Evolutionary conservation across 1,140 invertebrate species (phyloP).

Genomic region (Camponotus floridanus): DNA sequence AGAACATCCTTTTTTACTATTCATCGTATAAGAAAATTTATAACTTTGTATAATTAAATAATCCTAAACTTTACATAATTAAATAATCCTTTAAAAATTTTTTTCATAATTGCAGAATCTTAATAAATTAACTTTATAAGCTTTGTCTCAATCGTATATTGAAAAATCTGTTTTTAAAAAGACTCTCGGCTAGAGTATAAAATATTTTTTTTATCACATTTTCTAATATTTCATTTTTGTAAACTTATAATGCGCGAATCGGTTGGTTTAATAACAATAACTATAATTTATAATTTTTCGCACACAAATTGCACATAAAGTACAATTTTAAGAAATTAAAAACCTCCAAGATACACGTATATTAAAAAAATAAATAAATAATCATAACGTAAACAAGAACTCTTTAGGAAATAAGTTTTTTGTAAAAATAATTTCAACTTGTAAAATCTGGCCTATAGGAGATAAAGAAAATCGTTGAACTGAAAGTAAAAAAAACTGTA

Average conservation of each 20-base stretch:
- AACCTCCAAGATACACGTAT: not conserved
- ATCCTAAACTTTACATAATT: not conserved
- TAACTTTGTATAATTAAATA: constrained; percentile 15
- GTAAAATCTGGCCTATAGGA: constrained; percentile 32
- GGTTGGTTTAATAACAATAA: not conserved
- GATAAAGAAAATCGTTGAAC: constrained; percentile 44
- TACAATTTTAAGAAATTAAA: constrained; percentile 19
- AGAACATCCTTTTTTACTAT: not conserved
- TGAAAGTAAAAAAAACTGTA: constrained; percentile 40
- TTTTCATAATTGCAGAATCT: not conserved
- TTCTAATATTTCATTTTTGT: constrained; percentile 4
- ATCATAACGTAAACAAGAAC: constrained; percentile 3
- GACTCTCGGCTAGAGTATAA: not conserved
- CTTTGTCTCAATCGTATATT: not conserved
- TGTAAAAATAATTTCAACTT: not conserved
- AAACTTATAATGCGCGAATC: not conserved
- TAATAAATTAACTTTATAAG: not conserved
- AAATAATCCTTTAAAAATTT: not conserved
- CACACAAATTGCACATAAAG: not conserved
- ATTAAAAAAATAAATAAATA: constrained; percentile 25
- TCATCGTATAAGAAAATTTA: not conserved
- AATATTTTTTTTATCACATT: constrained; percentile 9
- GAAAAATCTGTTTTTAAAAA: not conserved
- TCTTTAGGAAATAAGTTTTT: too few species aligned
- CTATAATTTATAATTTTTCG: not conserved